Evolutionary conservation across 2,797 vertebrate genomes (phyloP).

Genomic region (Betta splendens): DNA sequence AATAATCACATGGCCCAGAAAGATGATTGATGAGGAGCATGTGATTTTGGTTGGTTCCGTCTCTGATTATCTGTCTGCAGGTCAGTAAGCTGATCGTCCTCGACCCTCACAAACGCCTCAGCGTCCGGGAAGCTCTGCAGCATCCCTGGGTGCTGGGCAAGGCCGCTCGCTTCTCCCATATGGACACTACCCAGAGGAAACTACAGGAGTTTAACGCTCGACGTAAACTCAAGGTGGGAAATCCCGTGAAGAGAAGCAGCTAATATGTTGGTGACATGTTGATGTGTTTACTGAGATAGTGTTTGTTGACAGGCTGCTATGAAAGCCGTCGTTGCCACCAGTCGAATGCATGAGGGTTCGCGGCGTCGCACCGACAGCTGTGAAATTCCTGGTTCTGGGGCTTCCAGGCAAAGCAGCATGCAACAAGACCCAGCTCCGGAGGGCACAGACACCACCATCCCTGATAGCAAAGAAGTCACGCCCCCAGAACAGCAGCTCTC

Average conservation of each 20-base stretch:
- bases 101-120: constrained; percentile 87
- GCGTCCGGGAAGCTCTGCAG: constrained; percentile 83
- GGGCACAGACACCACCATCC: constrained; percentile 46
- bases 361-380: constrained; percentile 78
- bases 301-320: constrained; percentile 84
- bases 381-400: constrained; percentile 71
- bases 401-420: constrained; percentile 74
- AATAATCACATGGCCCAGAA: too few relatives aligned
- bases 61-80: constrained; percentile 56
- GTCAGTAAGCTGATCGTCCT: constrained; percentile 88
- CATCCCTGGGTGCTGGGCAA: constrained; percentile 91
- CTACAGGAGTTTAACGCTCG: constrained; percentile 91
- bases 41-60: not conserved
- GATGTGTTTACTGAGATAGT: not conserved
- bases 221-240: constrained; percentile 87
- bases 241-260: too few relatives aligned
- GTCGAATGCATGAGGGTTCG: constrained; percentile 86
- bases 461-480: constrained; percentile 35
- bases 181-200: constrained; percentile 91
- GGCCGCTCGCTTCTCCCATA: constrained; percentile 88
- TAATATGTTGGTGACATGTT: too few relatives aligned
- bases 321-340: constrained; percentile 91
- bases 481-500: constrained; percentile 14
- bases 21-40: too few relatives aligned
- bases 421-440: constrained; percentile 72